Evolutionary conservation across 2,888 invertebrate genomes (phyloP).

Genomic region (Phymatocera aterrima): DNA sequence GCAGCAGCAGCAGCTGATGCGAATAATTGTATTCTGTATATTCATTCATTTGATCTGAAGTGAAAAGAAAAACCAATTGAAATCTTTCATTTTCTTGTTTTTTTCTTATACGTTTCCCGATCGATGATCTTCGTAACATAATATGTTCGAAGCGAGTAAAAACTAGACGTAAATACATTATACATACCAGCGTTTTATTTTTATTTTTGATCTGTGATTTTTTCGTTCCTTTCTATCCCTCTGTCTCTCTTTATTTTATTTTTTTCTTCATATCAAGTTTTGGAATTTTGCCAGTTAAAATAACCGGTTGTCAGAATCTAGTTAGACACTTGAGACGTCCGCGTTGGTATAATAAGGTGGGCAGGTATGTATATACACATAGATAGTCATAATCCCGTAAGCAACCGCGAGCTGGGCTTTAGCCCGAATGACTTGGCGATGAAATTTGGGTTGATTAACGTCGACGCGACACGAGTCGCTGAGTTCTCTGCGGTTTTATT

Average conservation of each 20-base stretch:
- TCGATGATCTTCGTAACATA: too few species aligned
- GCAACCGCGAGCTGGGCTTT: not conserved
- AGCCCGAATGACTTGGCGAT: not conserved
- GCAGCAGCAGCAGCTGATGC: too few species aligned
- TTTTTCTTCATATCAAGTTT: not conserved
- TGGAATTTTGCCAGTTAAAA: slow-evolving; percentile 41
- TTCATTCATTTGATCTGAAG: too few species aligned
- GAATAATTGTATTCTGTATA: too few species aligned
- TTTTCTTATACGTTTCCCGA: too few species aligned
- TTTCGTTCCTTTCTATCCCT: not conserved
- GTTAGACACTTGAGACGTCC: slow-evolving; percentile 10
- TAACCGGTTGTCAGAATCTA: slow-evolving; percentile 37
- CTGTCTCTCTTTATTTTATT: not conserved
- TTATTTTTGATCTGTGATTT: too few species aligned
- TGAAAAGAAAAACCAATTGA: too few species aligned
- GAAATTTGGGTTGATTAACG: slow-evolving; percentile 31
- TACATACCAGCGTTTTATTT: too few species aligned
- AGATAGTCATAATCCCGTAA: slow-evolving; percentile 1
- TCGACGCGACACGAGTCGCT: slow-evolving; percentile 9
- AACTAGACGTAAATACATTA: too few species aligned
- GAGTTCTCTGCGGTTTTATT: slow-evolving; percentile 5
- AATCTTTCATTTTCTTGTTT: too few species aligned
- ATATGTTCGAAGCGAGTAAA: too few species aligned
- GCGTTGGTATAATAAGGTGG: not conserved
- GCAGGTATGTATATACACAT: not conserved